phyloP scores from a whole-genome alignment of 2,888 invertebrate species.

The Aphidius colemani region DNA sequence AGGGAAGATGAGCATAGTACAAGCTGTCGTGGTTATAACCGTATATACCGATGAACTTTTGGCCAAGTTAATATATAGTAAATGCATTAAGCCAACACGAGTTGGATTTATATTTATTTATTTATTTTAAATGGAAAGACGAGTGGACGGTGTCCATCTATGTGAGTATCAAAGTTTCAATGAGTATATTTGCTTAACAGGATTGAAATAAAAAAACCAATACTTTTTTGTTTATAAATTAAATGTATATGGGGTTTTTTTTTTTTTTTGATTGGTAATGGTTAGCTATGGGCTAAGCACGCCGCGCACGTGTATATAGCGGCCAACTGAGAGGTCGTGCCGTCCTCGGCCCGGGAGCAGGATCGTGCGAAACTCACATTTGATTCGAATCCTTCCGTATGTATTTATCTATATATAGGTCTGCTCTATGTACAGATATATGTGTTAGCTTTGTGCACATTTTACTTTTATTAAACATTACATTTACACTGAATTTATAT shows the following conservation, averaged over 20 bases:
- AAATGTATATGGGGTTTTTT: too few species aligned
- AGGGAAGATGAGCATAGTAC: slow-evolving; percentile 33
- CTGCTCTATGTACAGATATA: too few species aligned
- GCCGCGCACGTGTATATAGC: slow-evolving; percentile 29
- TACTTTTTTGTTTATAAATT: too few species aligned
- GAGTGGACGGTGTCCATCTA: slow-evolving; percentile 55
- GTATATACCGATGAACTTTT: slow-evolving; percentile 50
- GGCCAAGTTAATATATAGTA: slow-evolving; percentile 12
- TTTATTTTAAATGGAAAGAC: slow-evolving; percentile 18
- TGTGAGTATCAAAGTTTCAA: slow-evolving; percentile 16
- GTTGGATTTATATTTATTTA: too few species aligned
- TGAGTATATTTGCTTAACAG: neutral
- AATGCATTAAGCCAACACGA: too few species aligned
- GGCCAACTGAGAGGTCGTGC: slow-evolving; percentile 50
- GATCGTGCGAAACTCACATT: slow-evolving; percentile 52
- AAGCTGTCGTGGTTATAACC: slow-evolving; percentile 45
- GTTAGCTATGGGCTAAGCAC: slow-evolving; percentile 8
- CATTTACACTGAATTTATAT: neutral
- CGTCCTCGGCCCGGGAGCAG: slow-evolving; percentile 55
- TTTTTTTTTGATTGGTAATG: too few species aligned
- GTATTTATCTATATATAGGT: slow-evolving; percentile 1
- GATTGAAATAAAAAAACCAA: neutral
- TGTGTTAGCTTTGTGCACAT: neutral
- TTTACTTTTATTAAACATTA: neutral
- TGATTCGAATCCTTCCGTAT: slow-evolving; percentile 12